Evolutionary conservation across 2,888 invertebrate species (phyloP).

Genomic region (Dryadula phaetusa): DNA sequence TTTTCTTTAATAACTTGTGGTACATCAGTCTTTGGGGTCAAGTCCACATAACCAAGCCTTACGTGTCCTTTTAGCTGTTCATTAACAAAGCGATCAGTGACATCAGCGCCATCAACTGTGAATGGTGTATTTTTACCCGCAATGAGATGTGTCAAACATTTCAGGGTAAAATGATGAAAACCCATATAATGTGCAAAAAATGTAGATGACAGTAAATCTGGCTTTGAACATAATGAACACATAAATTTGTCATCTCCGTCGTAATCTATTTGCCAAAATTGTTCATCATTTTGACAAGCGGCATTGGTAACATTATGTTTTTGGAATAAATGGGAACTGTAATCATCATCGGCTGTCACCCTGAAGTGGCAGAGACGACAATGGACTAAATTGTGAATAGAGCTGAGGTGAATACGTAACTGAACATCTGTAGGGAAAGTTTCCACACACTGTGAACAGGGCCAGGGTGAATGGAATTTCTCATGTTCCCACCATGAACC

Average conservation of each 20-base stretch:
- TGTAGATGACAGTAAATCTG: conserved; percentile 57
- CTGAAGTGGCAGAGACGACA: conserved; percentile 76
- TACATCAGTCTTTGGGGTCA: conserved; percentile 52
- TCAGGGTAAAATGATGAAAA: conserved; percentile 75
- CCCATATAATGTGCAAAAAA: conserved; percentile 78
- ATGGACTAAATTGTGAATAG: conserved; percentile 69
- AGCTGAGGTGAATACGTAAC: conserved; percentile 65
- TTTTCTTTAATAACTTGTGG: conserved; percentile 39
- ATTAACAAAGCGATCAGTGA: conserved; percentile 68
- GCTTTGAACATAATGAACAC: conserved; percentile 71
- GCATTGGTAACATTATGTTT: conserved; percentile 72
- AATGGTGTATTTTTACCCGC: conserved; percentile 71
- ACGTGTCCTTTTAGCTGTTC: conserved; percentile 62
- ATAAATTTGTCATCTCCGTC: conserved; percentile 62
- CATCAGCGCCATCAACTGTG: conserved; percentile 69
- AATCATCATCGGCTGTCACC: conserved; percentile 67
- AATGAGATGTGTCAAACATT: conserved; percentile 70
- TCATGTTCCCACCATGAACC: conserved; percentile 67
- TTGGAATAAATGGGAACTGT: conserved; percentile 68
- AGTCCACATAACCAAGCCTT: conserved; percentile 67
- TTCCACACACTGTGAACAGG: conserved; percentile 75
- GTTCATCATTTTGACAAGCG: conserved; percentile 60
- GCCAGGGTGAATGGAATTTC: conserved; percentile 76
- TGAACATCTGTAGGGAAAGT: conserved; percentile 64
- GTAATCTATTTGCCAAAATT: conserved; percentile 68